Evolutionary conservation across 2,113 vertebrate species (phyloP).

Genomic region (Macaca nemestrina): DNA sequence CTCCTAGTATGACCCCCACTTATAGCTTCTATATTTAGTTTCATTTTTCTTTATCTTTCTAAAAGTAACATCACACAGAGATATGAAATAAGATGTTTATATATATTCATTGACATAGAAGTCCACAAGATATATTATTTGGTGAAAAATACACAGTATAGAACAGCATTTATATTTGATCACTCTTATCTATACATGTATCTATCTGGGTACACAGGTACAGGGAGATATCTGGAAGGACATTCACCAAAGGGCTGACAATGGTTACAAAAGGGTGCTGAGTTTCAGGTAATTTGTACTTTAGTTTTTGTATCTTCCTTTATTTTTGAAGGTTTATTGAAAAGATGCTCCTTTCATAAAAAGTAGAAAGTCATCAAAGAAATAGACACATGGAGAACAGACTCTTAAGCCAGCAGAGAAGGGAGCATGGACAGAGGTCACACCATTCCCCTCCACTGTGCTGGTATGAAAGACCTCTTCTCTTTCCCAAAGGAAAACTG

Average conservation of each 20-base stretch:
- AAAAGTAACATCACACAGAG: not conserved
- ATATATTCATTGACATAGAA: slow-evolving; percentile 1
- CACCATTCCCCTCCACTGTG: not conserved
- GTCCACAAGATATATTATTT: slow-evolving; percentile 26
- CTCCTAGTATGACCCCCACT: not conserved
- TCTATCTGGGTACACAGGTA: not conserved
- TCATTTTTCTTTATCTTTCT: slow-evolving; percentile 44
- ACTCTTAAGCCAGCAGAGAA: not conserved
- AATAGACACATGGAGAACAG: slow-evolving; percentile 29
- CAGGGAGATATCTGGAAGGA: slow-evolving; percentile 4
- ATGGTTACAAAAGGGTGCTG: not conserved
- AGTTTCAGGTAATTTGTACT: slow-evolving; percentile 32
- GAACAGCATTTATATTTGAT: slow-evolving; percentile 30
- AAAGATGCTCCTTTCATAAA: not conserved
- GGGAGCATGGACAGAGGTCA: not conserved
- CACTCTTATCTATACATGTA: slow-evolving; percentile 50
- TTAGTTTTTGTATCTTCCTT: slow-evolving; percentile 44
- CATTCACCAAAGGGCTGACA: slow-evolving; percentile 15
- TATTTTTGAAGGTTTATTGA: not conserved
- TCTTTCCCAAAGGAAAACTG: not conserved
- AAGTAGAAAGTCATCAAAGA: slow-evolving; percentile 30
- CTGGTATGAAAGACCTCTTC: not conserved
- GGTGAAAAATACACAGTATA: slow-evolving; percentile 48
- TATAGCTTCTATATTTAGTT: not conserved
- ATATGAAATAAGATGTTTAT: slow-evolving; percentile 30